phyloP scores from a whole-genome alignment of 2,888 invertebrate species.

The Laothoe populi region DNA sequence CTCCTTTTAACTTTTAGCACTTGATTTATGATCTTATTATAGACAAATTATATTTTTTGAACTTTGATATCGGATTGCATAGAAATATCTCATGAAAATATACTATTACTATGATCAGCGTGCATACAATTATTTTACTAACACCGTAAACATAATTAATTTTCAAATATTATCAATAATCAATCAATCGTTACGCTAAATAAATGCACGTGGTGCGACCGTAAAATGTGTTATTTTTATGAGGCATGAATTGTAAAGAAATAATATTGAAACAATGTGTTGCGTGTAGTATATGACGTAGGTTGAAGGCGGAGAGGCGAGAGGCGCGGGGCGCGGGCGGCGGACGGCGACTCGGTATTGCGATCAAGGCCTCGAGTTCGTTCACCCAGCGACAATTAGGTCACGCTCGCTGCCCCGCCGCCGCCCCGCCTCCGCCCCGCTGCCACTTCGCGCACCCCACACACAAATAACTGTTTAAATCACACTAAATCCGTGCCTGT shows the following conservation, averaged over 20 bases:
- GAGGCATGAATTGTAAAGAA: constrained; percentile 50
- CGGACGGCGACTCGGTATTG: constrained; percentile 68
- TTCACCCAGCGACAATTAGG: constrained; percentile 80
- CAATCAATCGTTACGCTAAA: constrained; percentile 39
- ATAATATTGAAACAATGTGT: constrained; percentile 64
- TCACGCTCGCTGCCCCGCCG: constrained; percentile 68
- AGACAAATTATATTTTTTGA: not conserved
- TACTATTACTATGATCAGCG: not conserved
- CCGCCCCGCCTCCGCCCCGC: constrained; percentile 49
- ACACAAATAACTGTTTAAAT: constrained; percentile 77
- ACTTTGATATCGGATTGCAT: not conserved
- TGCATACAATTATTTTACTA: constrained; percentile 33
- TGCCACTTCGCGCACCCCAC: constrained; percentile 57
- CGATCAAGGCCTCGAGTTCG: constrained; percentile 84
- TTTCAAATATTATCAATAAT: constrained; percentile 25
- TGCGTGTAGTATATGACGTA: constrained; percentile 61
- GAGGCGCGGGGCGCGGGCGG: constrained; percentile 44
- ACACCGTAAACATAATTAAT: constrained; percentile 53
- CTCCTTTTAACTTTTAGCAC: not conserved
- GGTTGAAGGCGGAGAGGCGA: constrained; percentile 42
- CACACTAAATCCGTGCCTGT: constrained; percentile 76
- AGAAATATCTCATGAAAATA: not conserved
- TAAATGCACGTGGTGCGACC: constrained; percentile 39
- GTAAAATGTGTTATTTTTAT: constrained; percentile 44
- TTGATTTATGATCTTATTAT: not conserved